Percentiles rank a stretch among this genome's conserved stretches.
phyloP scores from a whole-genome alignment of 2,113 vertebrate genomes.

The Pimephales promelas region DNA sequence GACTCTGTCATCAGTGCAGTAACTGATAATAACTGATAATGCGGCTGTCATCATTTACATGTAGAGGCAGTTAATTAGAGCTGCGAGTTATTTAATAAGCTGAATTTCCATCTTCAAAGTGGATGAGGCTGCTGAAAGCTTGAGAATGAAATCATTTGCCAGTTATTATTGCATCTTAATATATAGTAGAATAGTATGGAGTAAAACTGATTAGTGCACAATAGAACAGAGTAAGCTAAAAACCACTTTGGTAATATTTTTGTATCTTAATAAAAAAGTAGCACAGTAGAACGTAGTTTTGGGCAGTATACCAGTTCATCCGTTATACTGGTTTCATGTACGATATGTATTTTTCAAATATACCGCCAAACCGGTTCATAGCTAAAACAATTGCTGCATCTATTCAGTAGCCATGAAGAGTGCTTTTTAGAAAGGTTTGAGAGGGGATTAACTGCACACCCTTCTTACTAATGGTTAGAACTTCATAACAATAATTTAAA shows the following conservation, averaged over 20 bases:
- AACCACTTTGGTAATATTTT: background rate
- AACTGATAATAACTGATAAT: constrained; percentile 17
- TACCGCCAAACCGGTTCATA: too few species aligned
- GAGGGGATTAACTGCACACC: too few species aligned
- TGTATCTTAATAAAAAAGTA: background rate
- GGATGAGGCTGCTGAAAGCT: constrained; percentile 37
- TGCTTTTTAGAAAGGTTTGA: too few species aligned
- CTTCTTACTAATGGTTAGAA: too few species aligned
- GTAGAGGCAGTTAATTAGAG: constrained; percentile 23
- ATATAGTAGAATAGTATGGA: constrained; percentile 43
- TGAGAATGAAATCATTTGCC: constrained; percentile 36
- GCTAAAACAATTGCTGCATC: too few species aligned
- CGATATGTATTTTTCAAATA: too few species aligned
- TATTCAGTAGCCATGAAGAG: too few species aligned
- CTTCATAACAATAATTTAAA: too few species aligned
- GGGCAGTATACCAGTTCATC: too few species aligned
- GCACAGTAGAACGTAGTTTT: background rate
- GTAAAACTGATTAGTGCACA: constrained; percentile 21
- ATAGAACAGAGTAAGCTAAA: background rate
- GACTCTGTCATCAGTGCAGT: constrained; percentile 15
- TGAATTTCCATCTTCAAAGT: constrained; percentile 3
- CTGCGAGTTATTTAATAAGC: constrained; percentile 23
- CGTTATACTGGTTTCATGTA: too few species aligned
- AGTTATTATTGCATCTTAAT: background rate
- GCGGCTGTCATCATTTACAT: constrained; percentile 10